Conservation (phyloP, 2,797 vertebrate species). For the Geotrypetes seraphini region DNA sequence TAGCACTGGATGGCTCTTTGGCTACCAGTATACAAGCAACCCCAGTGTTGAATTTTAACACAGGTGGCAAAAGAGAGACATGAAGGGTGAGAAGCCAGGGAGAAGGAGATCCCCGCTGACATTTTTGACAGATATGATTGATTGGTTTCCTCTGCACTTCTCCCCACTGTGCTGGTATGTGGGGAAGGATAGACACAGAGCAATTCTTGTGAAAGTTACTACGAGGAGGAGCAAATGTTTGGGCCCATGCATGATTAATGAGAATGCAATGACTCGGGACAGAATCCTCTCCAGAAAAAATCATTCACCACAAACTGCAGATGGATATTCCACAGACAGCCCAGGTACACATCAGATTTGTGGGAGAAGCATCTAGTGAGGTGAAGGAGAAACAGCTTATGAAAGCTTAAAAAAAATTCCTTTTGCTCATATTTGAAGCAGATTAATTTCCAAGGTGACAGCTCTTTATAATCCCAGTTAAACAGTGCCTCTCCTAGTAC, state of each 20-base stretch:
- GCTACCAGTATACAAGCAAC: no score
- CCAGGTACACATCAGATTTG: no score
- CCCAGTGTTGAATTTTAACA: slow-evolving; percentile 51
- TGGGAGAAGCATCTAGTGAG: no score
- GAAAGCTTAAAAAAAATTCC: no score
- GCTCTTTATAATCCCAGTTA: no score
- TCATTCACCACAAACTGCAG: slow-evolving; percentile 43
- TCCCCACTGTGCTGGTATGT: slow-evolving; percentile 75
- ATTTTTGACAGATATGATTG: slow-evolving; percentile 84
- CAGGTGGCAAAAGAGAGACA: slow-evolving; percentile 48
- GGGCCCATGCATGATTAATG: slow-evolving; percentile 86
- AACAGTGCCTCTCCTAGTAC: no score
- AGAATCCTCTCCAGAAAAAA: slow-evolving; percentile 57
- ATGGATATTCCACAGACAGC: no score
- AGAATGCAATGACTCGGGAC: slow-evolving; percentile 77
- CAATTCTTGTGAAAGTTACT: slow-evolving; percentile 72
- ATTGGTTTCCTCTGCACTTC: slow-evolving; percentile 91
- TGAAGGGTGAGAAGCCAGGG: slow-evolving; percentile 45
- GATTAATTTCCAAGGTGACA: no score
- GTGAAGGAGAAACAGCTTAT: no score
- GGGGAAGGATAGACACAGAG: slow-evolving; percentile 71
- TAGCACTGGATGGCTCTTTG: no score
- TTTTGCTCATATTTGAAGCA: no score
- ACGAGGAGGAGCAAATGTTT: slow-evolving; percentile 50
- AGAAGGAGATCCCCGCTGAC: slow-evolving; percentile 75